phyloP scores from a whole-genome alignment of 2,888 invertebrate species.

The Andrena bicolor region DNA sequence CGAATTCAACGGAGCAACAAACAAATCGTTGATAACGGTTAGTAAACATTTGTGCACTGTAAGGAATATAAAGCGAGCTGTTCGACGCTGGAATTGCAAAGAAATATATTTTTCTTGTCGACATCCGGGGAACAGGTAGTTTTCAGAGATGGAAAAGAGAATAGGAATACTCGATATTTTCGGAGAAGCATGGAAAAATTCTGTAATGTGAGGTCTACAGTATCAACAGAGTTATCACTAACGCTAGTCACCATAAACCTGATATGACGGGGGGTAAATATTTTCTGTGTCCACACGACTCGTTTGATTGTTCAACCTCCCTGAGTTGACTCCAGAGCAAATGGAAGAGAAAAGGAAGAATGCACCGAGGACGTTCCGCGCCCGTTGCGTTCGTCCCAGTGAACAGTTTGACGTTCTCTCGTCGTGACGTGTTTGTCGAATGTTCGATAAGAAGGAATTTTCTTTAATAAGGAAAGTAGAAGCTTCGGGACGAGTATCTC shows the following conservation, averaged over 20 bases:
- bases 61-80: not conserved
- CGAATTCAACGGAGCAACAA: not conserved
- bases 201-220: not conserved
- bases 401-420: not conserved
- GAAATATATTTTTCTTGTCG: too few relatives aligned
- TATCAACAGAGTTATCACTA: constrained; percentile 9
- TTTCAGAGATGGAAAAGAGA: too few relatives aligned
- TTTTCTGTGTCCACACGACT: constrained; percentile 19
- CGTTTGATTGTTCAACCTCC: not conserved
- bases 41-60: not conserved
- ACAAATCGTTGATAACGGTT: not conserved
- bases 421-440: not conserved
- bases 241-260: constrained; percentile 41
- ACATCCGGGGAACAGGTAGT: too few relatives aligned
- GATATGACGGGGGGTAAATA: constrained; percentile 33
- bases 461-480: not conserved
- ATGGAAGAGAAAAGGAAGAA: not conserved
- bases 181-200: too few relatives aligned
- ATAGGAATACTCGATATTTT: too few relatives aligned
- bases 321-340: not conserved
- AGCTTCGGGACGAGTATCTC: not conserved
- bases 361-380: not conserved
- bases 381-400: not conserved
- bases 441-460: not conserved
- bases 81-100: not conserved